phyloP scores from a whole-genome alignment of 1,140 invertebrate species.

The Notospermus geniculatus region DNA sequence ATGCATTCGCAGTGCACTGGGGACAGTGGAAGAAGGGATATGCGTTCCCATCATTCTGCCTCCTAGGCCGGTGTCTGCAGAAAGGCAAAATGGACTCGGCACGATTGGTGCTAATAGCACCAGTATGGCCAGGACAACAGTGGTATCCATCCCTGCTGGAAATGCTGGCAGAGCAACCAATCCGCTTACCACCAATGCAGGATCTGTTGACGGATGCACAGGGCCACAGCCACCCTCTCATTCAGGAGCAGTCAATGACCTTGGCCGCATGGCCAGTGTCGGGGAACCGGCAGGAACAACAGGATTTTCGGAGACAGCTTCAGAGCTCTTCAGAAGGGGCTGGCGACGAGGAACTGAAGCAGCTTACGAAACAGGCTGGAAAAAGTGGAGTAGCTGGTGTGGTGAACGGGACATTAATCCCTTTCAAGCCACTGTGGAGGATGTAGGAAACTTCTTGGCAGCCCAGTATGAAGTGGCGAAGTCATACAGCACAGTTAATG shows the following conservation, averaged over 20 bases:
- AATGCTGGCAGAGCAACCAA: conserved; percentile 14
- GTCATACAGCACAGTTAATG: conserved; percentile 14
- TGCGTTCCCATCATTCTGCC: conserved; percentile 25
- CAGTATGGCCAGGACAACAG: conserved; percentile 22
- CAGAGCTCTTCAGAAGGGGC: conserved; percentile 9
- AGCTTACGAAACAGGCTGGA: conserved; percentile 21
- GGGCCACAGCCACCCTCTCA: conserved; percentile 9
- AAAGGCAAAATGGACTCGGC: conserved; percentile 15
- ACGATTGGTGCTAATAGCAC: conserved; percentile 14
- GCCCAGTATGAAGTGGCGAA: conserved; percentile 8
- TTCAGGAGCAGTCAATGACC: conserved; percentile 5
- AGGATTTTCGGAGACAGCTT: conserved; percentile 14
- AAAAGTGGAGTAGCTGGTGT: conserved; percentile 24
- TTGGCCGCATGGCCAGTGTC: conserved; percentile 18
- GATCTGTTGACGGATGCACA: not conserved
- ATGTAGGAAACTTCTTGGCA: conserved; percentile 16
- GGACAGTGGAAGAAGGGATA: conserved; percentile 13
- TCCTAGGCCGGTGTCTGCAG: conserved; percentile 11
- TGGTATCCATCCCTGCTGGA: conserved; percentile 19
- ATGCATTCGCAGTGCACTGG: conserved; percentile 24
- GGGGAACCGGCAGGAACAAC: not conserved
- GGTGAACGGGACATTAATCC: conserved; percentile 16
- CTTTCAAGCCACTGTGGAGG: conserved; percentile 16
- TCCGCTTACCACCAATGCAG: conserved; percentile 1
- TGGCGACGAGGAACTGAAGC: conserved; percentile 11